These are phyloP conservation scores for Hoplias malabaricus DNA, from an alignment of 2,113 vertebrate species.

Conservation along the genomic window DNA sequence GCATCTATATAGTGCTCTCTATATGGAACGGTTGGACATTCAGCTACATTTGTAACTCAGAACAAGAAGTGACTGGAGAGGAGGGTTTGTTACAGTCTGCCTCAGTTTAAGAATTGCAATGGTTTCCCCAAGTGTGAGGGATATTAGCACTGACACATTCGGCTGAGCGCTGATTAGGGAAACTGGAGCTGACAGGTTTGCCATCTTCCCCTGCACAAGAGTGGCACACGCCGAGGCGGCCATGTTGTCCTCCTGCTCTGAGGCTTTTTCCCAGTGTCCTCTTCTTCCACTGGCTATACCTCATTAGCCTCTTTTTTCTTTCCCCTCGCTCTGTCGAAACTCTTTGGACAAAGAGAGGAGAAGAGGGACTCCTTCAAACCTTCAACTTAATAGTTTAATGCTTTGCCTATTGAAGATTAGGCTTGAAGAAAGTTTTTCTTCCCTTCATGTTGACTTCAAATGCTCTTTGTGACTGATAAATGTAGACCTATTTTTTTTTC, in stretches of 20 bases:
- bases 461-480: background rate
- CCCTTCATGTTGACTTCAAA: slow-evolving; percentile 5
- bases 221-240: slow-evolving; percentile 33
- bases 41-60: background rate
- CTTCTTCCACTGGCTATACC: slow-evolving; percentile 1
- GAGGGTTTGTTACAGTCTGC: background rate
- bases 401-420: slow-evolving; percentile 3
- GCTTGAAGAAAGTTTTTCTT: slow-evolving; percentile 17
- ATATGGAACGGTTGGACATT: background rate
- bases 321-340: background rate
- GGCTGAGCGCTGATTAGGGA: slow-evolving; percentile 61
- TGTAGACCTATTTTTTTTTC: slow-evolving; percentile 27
- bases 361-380: background rate
- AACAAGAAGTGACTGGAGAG: background rate
- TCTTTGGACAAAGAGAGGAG: background rate
- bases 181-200: slow-evolving; percentile 66
- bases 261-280: background rate
- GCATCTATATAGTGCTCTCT: background rate
- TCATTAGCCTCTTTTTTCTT: slow-evolving; percentile 26
- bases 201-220: slow-evolving; percentile 40
- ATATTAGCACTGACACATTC: slow-evolving; percentile 64
- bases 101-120: slow-evolving; percentile 7
- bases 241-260: background rate
- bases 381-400: slow-evolving; percentile 6
- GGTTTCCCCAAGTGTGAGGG: slow-evolving; percentile 51